Evolutionary conservation across 2,113 vertebrate genomes (phyloP), one percentile per base, ranked within the genome.

Genomic region (Lanius ludovicianus): DNA sequence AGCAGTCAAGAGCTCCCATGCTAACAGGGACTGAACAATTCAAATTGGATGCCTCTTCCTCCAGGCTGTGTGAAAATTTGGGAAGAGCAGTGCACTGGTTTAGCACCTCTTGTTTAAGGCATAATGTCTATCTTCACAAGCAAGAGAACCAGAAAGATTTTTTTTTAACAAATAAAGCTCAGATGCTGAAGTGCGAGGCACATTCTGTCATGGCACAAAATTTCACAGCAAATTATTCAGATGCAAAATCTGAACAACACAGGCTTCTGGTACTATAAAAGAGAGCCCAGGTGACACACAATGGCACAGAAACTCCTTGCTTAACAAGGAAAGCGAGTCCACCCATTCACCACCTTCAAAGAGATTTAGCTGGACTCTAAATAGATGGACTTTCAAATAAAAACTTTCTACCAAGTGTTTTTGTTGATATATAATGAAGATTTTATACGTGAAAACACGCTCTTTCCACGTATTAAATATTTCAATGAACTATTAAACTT

Each of bases 151-250:
- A 87, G 73, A 69, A 84, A 71, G 83, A 31, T 46, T 41, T 47
- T 60, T 37, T 80, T 80, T 87, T 35, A 79, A 87, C 75, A 93
- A 95, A 87, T 82, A 89, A 93, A 87, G 49, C 55, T 95, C 73
- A 82, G 62, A 87, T 30, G 39, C 24, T 91, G 80, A 95, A 86
- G 59, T 0, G 0, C 42, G 35, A 91, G 41, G 84, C 44, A 39
- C 46, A 8, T 10, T 16, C 53, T 87, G 47, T 62, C 39, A 75
- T 1, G 18, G n/a, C 37, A 75, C 42, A 56, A 65, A 82, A 91
- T 68, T 91, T 91, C 84, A 93, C 35, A 76, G 69, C 41, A 79
- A 39, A 69, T 84, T 84, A 82, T 50, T 76, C 18, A 25, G 70
- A 82, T 62, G 18, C n/a, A 91, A 90, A 92, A 84, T 68, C 44